Evolutionary conservation across 2,888 invertebrate species (phyloP).

Genomic region (Phyto melanocephala): DNA sequence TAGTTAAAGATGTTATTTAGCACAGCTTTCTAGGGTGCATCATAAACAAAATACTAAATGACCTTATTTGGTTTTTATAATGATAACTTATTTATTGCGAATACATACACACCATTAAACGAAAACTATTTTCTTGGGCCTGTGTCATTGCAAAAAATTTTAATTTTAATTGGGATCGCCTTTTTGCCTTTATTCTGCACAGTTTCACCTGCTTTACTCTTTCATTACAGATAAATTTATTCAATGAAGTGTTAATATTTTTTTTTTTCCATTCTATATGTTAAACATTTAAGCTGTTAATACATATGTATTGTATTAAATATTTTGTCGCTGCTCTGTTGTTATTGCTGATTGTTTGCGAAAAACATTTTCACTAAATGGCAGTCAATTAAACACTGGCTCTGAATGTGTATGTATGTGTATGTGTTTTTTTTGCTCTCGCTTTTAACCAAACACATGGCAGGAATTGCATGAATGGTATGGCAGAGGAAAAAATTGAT

Average conservation of each 20-base stretch:
- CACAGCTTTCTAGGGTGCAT: too few relatives aligned
- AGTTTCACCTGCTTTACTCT: background rate
- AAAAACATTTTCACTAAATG: slow-evolving; percentile 37
- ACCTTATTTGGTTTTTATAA: too few relatives aligned
- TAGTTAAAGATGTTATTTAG: too few relatives aligned
- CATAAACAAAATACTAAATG: too few relatives aligned
- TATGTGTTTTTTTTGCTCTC: slow-evolving; percentile 6
- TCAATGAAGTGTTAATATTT: background rate
- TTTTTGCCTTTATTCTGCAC: background rate
- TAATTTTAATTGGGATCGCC: background rate
- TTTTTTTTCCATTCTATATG: background rate
- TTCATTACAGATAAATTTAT: background rate
- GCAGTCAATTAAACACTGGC: slow-evolving; percentile 52
- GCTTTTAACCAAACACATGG: background rate
- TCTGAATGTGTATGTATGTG: too few relatives aligned
- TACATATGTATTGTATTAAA: slow-evolving; percentile 16
- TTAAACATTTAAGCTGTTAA: slow-evolving; percentile 38
- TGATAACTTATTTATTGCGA: too few relatives aligned
- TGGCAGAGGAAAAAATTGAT: slow-evolving; percentile 14
- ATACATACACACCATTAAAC: too few relatives aligned
- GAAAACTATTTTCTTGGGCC: too few relatives aligned
- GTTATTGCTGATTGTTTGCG: slow-evolving; percentile 12
- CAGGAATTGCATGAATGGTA: slow-evolving; percentile 15
- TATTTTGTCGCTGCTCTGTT: background rate
- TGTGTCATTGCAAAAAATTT: background rate